Evolutionary conservation across 30 jellyfish, hydroid and myxozoan species (phyloP).

Genomic region (Morbakka virulenta): DNA sequence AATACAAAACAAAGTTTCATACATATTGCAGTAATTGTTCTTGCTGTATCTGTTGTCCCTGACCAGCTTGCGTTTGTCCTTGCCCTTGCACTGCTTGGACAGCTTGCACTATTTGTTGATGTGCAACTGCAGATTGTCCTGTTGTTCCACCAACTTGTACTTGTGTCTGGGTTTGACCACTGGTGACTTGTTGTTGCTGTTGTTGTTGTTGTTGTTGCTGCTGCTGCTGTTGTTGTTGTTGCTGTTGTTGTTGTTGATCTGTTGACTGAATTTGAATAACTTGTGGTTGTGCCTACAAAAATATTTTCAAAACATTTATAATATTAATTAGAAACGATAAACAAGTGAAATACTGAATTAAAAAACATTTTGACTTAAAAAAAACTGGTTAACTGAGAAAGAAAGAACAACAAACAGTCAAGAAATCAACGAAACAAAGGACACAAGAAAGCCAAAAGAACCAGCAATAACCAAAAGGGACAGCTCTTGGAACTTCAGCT

Average conservation of each 20-base stretch:
- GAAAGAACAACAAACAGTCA: neutral
- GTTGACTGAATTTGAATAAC: slow-evolving; percentile 66
- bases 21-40: slow-evolving; percentile 58
- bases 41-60: neutral
- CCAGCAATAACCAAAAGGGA: no score
- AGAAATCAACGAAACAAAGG: neutral
- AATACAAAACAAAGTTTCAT: neutral
- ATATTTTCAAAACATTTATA: no score
- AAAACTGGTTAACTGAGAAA: neutral
- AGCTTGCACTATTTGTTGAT: slow-evolving; percentile 23
- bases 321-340: no score
- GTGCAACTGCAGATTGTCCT: slow-evolving; percentile 49
- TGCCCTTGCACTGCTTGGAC: slow-evolving; percentile 42
- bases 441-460: neutral
- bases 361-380: neutral
- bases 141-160: slow-evolving; percentile 77
- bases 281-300: slow-evolving; percentile 76
- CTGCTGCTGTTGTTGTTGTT: slow-evolving; percentile 50
- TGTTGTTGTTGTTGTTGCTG: slow-evolving; percentile 28
- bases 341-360: no score
- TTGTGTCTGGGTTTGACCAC: neutral
- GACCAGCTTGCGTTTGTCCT: slow-evolving; percentile 35
- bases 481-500: no score
- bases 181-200: slow-evolving; percentile 43
- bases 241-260: slow-evolving; percentile 66